phyloP scores from a whole-genome alignment of 2,888 invertebrate genomes.

The Hirtodrosophila alboralis region DNA sequence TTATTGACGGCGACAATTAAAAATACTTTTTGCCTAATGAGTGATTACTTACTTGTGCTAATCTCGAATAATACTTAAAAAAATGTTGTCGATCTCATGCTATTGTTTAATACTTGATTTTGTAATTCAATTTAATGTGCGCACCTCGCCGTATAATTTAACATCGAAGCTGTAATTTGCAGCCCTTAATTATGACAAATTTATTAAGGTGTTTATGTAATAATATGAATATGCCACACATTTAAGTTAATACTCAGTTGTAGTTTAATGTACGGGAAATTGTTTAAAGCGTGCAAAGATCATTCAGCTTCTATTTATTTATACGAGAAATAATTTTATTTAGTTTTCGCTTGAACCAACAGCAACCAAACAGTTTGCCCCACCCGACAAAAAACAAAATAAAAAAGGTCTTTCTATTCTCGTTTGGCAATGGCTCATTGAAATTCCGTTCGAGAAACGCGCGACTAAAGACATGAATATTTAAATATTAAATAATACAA shows the following conservation, averaged over 20 bases:
- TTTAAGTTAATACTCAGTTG: neutral
- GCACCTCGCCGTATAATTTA: slow-evolving; percentile 8
- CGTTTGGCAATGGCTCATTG: slow-evolving; percentile 29
- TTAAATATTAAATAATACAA: slow-evolving; percentile 54
- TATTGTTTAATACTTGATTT: neutral
- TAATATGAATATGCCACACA: no score
- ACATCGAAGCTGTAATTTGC: slow-evolving; percentile 6
- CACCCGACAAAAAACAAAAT: slow-evolving; percentile 17
- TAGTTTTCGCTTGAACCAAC: neutral
- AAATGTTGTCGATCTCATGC: neutral
- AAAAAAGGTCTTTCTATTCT: slow-evolving; percentile 28
- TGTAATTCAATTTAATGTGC: neutral
- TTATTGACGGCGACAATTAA: neutral
- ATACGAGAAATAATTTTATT: slow-evolving; percentile 10
- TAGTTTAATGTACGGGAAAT: slow-evolving; percentile 3
- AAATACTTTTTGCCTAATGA: no score
- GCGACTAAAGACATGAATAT: slow-evolving; percentile 46
- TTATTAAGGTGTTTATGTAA: slow-evolving; percentile 10
- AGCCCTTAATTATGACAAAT: slow-evolving; percentile 7
- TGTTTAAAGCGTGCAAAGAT: slow-evolving; percentile 1
- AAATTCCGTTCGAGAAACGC: slow-evolving; percentile 42
- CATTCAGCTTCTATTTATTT: neutral
- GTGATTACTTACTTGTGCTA: slow-evolving; percentile 5
- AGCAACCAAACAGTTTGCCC: neutral
- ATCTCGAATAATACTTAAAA: slow-evolving; percentile 3